Evolutionary conservation across 2,113 vertebrate species (phyloP).

Genomic region (Silurus asotus): DNA sequence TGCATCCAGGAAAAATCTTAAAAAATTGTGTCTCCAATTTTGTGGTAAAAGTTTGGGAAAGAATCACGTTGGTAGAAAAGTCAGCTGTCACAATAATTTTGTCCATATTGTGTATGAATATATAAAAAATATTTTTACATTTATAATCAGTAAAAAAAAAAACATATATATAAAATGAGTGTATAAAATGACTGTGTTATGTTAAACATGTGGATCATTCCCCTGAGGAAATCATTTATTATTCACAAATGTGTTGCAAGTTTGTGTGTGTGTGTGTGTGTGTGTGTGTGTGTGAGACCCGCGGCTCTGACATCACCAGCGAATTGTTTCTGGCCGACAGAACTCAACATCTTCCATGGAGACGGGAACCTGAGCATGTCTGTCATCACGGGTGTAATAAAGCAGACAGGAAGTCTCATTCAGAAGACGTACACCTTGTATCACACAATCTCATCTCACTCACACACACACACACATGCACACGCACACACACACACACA

Average conservation of each 20-base stretch:
- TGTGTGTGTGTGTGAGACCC: not conserved
- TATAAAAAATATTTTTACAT: no score
- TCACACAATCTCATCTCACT: constrained; percentile 32
- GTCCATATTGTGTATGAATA: no score
- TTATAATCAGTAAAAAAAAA: no score
- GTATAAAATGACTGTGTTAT: not conserved
- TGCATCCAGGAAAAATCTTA: no score
- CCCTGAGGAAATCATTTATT: not conserved
- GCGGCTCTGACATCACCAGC: constrained; percentile 81
- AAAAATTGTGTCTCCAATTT: no score
- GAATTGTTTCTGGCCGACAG: not conserved
- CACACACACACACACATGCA: constrained; percentile 2
- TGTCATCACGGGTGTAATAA: constrained; percentile 37
- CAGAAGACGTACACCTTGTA: constrained; percentile 40
- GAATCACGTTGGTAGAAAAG: no score
- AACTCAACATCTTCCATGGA: not conserved
- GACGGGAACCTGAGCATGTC: constrained; percentile 15
- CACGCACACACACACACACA: constrained; percentile 23
- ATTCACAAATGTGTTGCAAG: not conserved
- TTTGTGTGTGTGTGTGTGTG: not conserved
- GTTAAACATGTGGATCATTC: not conserved
- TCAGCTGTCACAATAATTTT: no score
- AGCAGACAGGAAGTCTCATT: constrained; percentile 41
- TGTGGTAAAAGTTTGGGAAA: no score
- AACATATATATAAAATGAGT: not conserved